Evolutionary conservation across 2,888 invertebrate species (phyloP).

Genomic region (Dynastes grantii): DNA sequence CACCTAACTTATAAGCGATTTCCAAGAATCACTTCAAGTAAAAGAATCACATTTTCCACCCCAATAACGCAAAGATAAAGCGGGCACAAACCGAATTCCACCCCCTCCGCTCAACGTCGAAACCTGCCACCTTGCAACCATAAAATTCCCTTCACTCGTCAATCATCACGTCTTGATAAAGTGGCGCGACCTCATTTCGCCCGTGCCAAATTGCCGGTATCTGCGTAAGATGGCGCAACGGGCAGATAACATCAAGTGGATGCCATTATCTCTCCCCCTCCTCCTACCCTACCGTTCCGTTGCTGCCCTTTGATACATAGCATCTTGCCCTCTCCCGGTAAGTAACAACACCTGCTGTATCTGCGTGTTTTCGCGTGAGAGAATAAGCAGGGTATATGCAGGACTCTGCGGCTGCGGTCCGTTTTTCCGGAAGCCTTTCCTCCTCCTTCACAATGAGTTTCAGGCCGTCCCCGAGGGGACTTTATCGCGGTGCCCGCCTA

Average conservation of each 20-base stretch:
- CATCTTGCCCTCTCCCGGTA: neutral
- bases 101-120: too few species aligned
- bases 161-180: conserved; percentile 18
- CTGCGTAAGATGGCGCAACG: too few species aligned
- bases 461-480: conserved; percentile 12
- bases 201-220: conserved; percentile 11
- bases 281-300: too few species aligned
- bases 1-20: too few species aligned
- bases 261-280: neutral
- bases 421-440: conserved; percentile 2
- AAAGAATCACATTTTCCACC: neutral
- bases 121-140: too few species aligned
- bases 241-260: conserved; percentile 23
- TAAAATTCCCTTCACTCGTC: neutral
- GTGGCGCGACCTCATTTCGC: conserved; percentile 14
- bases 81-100: too few species aligned
- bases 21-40: too few species aligned
- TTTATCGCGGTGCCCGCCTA: conserved; percentile 42
- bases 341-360: conserved; percentile 25
- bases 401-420: neutral
- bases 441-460: neutral
- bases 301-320: too few species aligned
- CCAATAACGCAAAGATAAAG: neutral
- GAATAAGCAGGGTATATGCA: conserved; percentile 8
- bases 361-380: conserved; percentile 6